Percentiles rank a stretch among this genome's conserved stretches.
Evolutionary conservation across 2,797 vertebrate genomes (phyloP).

Genomic region (Streptopelia turtur): DNA sequence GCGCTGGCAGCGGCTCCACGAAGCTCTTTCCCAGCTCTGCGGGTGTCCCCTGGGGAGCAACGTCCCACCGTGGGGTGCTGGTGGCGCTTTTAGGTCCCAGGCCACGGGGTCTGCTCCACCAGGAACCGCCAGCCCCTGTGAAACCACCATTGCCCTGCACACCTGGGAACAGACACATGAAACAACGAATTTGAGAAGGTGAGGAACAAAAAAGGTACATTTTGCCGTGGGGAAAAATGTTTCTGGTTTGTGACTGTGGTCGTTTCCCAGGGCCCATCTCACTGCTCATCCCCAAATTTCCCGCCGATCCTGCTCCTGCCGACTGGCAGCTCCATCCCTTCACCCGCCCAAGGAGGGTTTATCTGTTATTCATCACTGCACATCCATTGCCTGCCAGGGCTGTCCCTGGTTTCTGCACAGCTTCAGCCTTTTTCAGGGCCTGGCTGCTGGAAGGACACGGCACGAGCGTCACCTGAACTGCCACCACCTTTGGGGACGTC

Average conservation of each 20-base stretch:
- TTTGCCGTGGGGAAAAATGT: background rate
- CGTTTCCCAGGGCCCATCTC: background rate
- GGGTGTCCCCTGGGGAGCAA: background rate
- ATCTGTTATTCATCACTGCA: constrained; percentile 48
- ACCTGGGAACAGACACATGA: background rate
- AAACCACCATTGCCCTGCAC: too few species aligned
- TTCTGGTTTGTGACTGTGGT: background rate
- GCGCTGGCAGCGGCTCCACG: background rate
- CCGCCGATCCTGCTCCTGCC: background rate
- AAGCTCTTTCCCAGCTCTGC: background rate
- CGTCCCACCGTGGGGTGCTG: background rate
- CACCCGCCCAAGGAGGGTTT: constrained; percentile 9
- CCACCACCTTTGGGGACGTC: background rate
- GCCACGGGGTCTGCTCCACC: background rate
- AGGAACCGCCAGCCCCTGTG: background rate
- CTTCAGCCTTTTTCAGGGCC: constrained; percentile 13
- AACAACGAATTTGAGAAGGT: background rate
- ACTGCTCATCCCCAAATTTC: background rate
- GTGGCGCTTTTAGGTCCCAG: background rate
- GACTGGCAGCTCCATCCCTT: constrained; percentile 25
- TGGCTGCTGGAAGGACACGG: background rate
- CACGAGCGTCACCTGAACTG: background rate
- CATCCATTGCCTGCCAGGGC: constrained; percentile 16
- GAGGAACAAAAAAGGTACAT: background rate
- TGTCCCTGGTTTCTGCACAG: background rate